Base-by-base conservation (phyloP, 2,113 vertebrate species). In the Meriones unguiculatus region DNA sequence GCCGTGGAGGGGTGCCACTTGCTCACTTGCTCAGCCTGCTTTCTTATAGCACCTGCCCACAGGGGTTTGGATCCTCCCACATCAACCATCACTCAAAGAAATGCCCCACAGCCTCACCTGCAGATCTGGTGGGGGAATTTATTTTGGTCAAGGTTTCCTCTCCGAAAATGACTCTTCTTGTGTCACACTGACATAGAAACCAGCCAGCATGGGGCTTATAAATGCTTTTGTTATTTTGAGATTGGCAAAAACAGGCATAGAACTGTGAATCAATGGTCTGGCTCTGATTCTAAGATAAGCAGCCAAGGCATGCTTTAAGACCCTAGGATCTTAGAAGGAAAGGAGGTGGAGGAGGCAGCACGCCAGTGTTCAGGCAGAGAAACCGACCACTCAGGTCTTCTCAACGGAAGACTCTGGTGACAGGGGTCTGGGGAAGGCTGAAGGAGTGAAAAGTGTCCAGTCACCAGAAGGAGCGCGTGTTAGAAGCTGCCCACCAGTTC, bases 221-320 rank as follows among this genome's bases (percentile, higher is more conserved):
- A 57, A 54, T 72, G 8, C 32, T 28, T 72, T 54, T 59, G 70
- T 92, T 94, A 82, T 78, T 96, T 92, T 57, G 82, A 25, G 84
- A 50, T 73, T 82, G 77, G 69, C 46, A 89, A 85, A 93, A 81
- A 72, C 7, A 20, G 88, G 17, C 30, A 82, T 85, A 59, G 57
- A 46, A 6, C 81, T 59, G 72, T 30, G 78, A 80, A 41, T 3
- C 5, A 24, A 22, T 73, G 54, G 59, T 50, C 59, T 52, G 32
- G 30, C 50, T 96, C 52, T 91, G 52, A 59, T 78, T 78, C 76
- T 70, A 52, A 89, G 84, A 22, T 76, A 94, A 35, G 22, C 13
- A 75, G 80, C 22, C 32, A 35, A 22, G 24, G 0, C 20, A 88
- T 38, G 25, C 14, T 20, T 7, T 50, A 5, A 72, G 8, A 75